Evolutionary conservation across 2,113 vertebrate genomes (phyloP).

Genomic region (Vanacampus margaritifer): DNA sequence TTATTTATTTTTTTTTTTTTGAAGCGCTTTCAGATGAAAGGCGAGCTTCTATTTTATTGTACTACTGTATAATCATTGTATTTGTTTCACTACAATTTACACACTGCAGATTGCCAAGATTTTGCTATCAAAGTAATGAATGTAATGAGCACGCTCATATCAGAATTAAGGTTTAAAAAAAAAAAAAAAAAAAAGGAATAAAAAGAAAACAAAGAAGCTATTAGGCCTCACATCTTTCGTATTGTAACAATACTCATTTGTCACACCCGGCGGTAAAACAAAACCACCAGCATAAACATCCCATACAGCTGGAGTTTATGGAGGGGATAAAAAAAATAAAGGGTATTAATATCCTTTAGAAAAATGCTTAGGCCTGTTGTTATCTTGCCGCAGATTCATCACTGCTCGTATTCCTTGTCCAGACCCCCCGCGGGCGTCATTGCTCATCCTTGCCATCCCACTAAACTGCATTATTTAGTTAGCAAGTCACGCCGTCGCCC

Average conservation of each 20-base stretch:
- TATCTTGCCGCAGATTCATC: constrained; percentile 62
- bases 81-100: not conserved
- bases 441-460: constrained; percentile 67
- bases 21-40: too few species aligned
- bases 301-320: constrained; percentile 47
- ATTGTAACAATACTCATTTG: constrained; percentile 35
- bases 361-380: constrained; percentile 51
- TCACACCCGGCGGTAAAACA: constrained; percentile 22
- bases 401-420: constrained; percentile 63
- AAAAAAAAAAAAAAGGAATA: constrained; percentile 16
- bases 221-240: constrained; percentile 18
- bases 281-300: constrained; percentile 47
- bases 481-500: constrained; percentile 59
- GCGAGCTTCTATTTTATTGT: too few species aligned
- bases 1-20: too few species aligned
- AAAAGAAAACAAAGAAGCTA: constrained; percentile 2
- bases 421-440: constrained; percentile 66
- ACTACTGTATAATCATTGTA: too few species aligned
- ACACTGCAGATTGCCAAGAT: constrained; percentile 19
- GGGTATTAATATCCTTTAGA: constrained; percentile 50
- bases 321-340: constrained; percentile 40
- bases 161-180: constrained; percentile 25
- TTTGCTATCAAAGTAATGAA: constrained; percentile 16
- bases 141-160: constrained; percentile 6
- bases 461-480: constrained; percentile 73